Evolutionary conservation across 2,888 invertebrate species (phyloP), one percentile per base, ranked within the genome.

Genomic region (Drosophila conformis): DNA sequence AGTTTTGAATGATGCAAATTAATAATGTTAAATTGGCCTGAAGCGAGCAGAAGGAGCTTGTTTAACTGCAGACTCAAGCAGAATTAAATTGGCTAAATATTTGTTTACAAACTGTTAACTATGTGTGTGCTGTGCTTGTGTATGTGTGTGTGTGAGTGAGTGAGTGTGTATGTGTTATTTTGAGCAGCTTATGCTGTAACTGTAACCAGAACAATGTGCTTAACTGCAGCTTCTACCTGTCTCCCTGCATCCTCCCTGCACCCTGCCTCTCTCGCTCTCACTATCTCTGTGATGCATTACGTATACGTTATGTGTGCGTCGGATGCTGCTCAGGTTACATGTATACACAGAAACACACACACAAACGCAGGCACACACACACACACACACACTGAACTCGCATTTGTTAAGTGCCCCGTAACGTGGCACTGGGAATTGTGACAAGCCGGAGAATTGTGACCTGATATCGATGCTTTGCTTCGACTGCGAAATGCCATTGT

Each of bases 221-320:
- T 36, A 42, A 42, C 21, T 21, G 46, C 52, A 35, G 25, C 4
- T 57, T 15, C 15, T 5, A 21, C 21, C 57, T 54, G 25, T 11
- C 15, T 2, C 15, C 21, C 46, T 13, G 5, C n/a, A 10, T 0
- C 11, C n/a, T 36, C 0, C 18, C 40, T 25, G 31, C 33, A 33
- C 4, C 11, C 33, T 33, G 10, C 11, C 25, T 13, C 10, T 8
- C 8, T 31, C 11, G 15, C 15, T 7, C 29, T n/a, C 4, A 31
- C 13, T 13, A 4, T 6, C 27, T 10, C 2, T 31, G 29, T 46
- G 11, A 40, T 72, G 52, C 56, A 62, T 77, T 77, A 77, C 69
- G 76, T 77, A 78, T 78, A 77, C 76, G 74, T 38, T 29, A 25
- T 73, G 68, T 76, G 29, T 62, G 48, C 21, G 25, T 31, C 38